These are phyloP conservation scores for Eupithecia subfuscata DNA, from an alignment of 2,888 invertebrate genomes.

Conservation along the genomic window DNA sequence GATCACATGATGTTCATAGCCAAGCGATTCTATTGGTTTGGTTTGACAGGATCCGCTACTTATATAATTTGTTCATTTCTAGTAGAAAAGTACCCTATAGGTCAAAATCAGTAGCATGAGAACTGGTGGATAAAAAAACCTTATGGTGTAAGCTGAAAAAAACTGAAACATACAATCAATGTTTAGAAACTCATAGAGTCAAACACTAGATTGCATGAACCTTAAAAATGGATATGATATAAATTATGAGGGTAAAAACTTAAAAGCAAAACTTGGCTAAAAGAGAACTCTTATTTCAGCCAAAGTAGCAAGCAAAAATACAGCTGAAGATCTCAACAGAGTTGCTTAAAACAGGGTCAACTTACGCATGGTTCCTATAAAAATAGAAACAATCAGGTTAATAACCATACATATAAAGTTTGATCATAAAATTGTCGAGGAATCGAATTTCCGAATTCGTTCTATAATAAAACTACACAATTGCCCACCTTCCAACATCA, in stretches of 20 bases:
- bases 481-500: not conserved
- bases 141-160: conserved; percentile 5
- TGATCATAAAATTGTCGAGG: not conserved
- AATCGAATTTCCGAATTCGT: not conserved
- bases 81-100: not conserved
- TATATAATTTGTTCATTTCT: not conserved
- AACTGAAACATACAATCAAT: not conserved
- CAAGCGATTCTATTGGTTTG: not conserved
- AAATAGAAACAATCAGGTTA: conserved; percentile 73
- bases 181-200: conserved; percentile 25
- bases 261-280: conserved; percentile 63
- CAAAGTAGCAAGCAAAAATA: conserved; percentile 72
- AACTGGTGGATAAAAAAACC: conserved; percentile 3
- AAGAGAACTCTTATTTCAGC: conserved; percentile 57
- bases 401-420: conserved; percentile 10
- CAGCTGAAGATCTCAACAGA: conserved; percentile 66
- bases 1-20: not conserved
- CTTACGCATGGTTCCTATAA: conserved; percentile 85
- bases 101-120: conserved; percentile 9
- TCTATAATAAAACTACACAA: not conserved
- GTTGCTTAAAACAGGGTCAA: conserved; percentile 73
- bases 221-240: conserved; percentile 22
- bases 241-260: conserved; percentile 47
- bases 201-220: conserved; percentile 56
- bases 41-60: not conserved